phyloP scores from a whole-genome alignment of 2,888 invertebrate species.

The Seira musarum region DNA sequence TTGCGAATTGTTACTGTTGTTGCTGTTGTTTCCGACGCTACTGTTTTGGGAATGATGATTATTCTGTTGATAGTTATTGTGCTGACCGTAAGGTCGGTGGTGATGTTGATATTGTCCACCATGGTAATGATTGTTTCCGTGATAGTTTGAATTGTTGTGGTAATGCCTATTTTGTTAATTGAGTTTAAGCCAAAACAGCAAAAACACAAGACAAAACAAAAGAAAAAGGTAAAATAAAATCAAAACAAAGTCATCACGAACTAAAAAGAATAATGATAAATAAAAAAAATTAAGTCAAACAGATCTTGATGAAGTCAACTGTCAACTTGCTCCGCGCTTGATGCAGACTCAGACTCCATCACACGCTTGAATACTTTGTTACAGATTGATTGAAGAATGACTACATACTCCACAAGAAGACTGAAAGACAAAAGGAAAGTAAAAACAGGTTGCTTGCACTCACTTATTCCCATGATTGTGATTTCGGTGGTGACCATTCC shows the following conservation, averaged over 20 bases:
- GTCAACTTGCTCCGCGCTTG: no score
- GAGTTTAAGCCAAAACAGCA: slow-evolving; percentile 16
- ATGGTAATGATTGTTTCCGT: slow-evolving; percentile 55
- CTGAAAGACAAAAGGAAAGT: no score
- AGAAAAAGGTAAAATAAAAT: slow-evolving; percentile 27
- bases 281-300: slow-evolving; percentile 6
- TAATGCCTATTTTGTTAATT: slow-evolving; percentile 37
- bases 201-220: slow-evolving; percentile 40
- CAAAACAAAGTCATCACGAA: slow-evolving; percentile 6
- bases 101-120: slow-evolving; percentile 48
- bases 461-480: slow-evolving; percentile 60
- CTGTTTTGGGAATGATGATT: not conserved
- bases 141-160: slow-evolving; percentile 41
- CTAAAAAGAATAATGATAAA: not conserved
- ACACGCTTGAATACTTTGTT: no score
- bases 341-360: no score
- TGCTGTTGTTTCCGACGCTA: slow-evolving; percentile 23
- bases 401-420: no score
- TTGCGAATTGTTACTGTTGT: slow-evolving; percentile 16
- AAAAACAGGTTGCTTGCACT: no score
- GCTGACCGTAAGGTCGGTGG: slow-evolving; percentile 51
- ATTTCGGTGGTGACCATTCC: slow-evolving; percentile 48
- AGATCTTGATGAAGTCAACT: not conserved
- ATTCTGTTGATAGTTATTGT: slow-evolving; percentile 54
- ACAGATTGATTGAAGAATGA: no score